A percentile compares a stretch with the other conserved stretches of the same genome.
phyloP scores from a whole-genome alignment of 2,888 invertebrate genomes.

The Synergus gifuensis region DNA sequence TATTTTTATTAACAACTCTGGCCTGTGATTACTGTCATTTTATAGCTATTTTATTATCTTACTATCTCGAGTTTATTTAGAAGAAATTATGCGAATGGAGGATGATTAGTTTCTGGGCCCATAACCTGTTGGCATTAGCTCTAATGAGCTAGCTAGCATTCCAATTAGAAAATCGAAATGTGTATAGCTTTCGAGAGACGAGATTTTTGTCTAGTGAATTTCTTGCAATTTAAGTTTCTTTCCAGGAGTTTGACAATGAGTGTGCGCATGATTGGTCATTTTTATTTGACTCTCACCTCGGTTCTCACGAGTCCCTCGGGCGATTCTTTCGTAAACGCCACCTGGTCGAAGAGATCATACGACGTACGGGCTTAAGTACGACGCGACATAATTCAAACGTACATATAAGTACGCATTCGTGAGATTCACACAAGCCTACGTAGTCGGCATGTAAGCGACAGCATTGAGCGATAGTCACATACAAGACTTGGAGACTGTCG shows the following conservation, averaged over 20 bases:
- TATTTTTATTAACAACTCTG: not conserved
- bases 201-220: conserved; percentile 10
- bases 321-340: conserved; percentile 39
- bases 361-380: conserved; percentile 28
- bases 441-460: conserved; percentile 6
- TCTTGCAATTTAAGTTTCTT: conserved; percentile 22
- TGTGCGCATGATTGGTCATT: conserved; percentile 38
- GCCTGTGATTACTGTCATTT: not conserved
- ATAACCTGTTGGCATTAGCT: not conserved
- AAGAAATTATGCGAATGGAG: not conserved
- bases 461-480: conserved; percentile 20
- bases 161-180: not conserved
- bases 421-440: conserved; percentile 3
- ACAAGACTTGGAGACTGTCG: conserved; percentile 16
- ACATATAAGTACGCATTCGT: conserved; percentile 24
- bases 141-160: not conserved
- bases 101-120: not conserved
- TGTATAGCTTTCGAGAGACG: not conserved
- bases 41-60: not conserved
- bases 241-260: conserved; percentile 26
- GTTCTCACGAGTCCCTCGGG: conserved; percentile 37
- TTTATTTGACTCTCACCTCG: conserved; percentile 39
- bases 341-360: conserved; percentile 37
- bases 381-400: conserved; percentile 34
- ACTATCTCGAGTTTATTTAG: not conserved